These are phyloP conservation scores for Pelobates fuscus DNA, from an alignment of 2,113 vertebrate species.

Conservation along the genomic window DNA sequence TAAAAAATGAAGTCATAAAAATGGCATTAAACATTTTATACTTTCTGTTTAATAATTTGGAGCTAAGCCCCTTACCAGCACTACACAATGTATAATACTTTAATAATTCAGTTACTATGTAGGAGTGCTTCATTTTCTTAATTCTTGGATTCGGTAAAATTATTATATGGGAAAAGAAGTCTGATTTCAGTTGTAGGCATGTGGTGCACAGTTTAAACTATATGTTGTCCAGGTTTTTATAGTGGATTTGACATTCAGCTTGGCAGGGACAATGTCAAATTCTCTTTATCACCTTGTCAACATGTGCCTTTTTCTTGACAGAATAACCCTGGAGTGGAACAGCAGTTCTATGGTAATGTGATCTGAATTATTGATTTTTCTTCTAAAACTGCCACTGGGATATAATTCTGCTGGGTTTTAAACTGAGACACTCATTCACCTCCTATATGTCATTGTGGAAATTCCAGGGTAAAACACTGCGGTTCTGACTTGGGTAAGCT, in stretches of 20 bases:
- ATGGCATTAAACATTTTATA: slow-evolving; percentile 10
- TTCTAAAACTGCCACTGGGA: slow-evolving; percentile 37
- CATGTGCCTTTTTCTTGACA: slow-evolving; percentile 42
- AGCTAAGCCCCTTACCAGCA: neutral
- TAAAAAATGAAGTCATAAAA: neutral
- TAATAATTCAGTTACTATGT: neutral
- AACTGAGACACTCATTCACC: slow-evolving; percentile 1
- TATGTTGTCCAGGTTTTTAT: slow-evolving; percentile 14
- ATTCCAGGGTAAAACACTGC: neutral
- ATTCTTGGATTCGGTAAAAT: neutral
- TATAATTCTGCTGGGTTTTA: slow-evolving; percentile 28
- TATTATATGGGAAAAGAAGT: neutral
- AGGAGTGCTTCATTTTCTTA: neutral
- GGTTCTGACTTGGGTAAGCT: no score
- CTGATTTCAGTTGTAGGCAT: neutral
- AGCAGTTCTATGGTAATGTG: slow-evolving; percentile 33
- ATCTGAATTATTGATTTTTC: slow-evolving; percentile 46
- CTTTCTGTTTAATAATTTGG: neutral
- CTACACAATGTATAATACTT: neutral
- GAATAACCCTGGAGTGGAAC: slow-evolving; percentile 35
- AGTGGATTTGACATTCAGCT: neutral
- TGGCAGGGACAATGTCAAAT: slow-evolving; percentile 25
- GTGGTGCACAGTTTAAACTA: neutral
- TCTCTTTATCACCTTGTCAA: slow-evolving; percentile 43
- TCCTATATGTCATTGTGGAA: neutral